Evolutionary conservation across 2,797 vertebrate species (phyloP), one percentile per base, ranked within the genome.

Genomic region (Sebastes diaconus): DNA sequence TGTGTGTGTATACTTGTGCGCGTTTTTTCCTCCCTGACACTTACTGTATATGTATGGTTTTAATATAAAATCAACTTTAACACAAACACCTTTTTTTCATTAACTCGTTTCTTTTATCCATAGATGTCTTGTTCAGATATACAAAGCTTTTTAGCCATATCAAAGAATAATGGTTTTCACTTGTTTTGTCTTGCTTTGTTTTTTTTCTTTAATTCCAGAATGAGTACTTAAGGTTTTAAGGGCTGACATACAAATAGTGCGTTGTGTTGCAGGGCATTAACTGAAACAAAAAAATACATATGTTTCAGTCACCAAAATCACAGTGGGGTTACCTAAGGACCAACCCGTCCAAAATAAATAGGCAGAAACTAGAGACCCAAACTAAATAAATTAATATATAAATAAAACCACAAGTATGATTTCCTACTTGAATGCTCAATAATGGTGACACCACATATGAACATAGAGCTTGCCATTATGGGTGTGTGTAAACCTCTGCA

Each of bases 121-220:
- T 13, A 24, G 9, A 73, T 55, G 72, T 57, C 50, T 79, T 79
- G 22, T 64, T 68, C n/a, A 69, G 75, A 59, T 60, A 73, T 22
- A 55, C 5, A 75, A 72, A 77, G 75, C 54, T 67, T 78, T 75
- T 79, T 24, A 79, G 50, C 50, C 22, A 30, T 25, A 27, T 78
- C 72, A 79, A 8, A 75, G 55, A 80, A 50, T 68, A 86, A 86
- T 73, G 76, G 10, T 55, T 84, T 88, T 71, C 8, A 74, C 55
- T 77, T 78, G 60, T 73, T 84, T 75, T 68, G 9, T 30, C 12
- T 50, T 18, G 8, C 52, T 61, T 57, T 27, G 68, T 16, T 46
- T 32, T 55, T 32, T 32, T 13, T 13, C 4, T 75, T 75, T 74
- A 57, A 84, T 80, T 71, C 65, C 63, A 63, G 13, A 65, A 71